Base-by-base conservation (phyloP, 2,888 invertebrate genomes). In the Argynnis bischoffii region DNA sequence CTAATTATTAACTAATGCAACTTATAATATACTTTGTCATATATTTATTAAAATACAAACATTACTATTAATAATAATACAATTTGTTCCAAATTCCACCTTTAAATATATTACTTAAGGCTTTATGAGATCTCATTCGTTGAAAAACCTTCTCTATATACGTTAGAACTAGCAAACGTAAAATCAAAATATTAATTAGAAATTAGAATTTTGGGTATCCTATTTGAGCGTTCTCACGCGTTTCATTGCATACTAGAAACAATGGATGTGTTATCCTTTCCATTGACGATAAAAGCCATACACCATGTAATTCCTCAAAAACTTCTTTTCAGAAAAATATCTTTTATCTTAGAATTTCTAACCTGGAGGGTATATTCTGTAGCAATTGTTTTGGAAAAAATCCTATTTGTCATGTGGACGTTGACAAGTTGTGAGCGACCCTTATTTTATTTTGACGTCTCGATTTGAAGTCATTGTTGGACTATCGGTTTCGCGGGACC, bases 391-490 rank as follows among this genome's bases (percentile, higher is more conserved):
- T 70, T 64, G 55, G 64, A 55, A 67, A 65, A 41, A 67, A 57
- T 70, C 69, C 63, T 84, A 82, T 81, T 81, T 85, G 83, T 86
- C 82, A 77, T 81, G 82, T 84, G 91, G 91, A 91, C 91, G 91
- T 86, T 74, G 83, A 85, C 81, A 81, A 80, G 79, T 79, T 78
- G 76, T 90, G 89, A 88, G 89, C 88, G 84, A 83, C 70, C 74
- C 67, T 73, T 72, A 70, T 72, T 71, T 67, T 69, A 55, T 67
- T 69, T 66, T 48, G 54, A 64, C 50, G 55, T 64, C n/a, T 63
- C 57, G 64, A 55, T 61, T 56, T 48, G 53, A 26, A 59, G 64
- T 76, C 73, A 76, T 31, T 73, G 72, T 14, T 70, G 63, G 16
- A 76, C 72, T 41, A 67, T 66, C 35, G 76, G 76, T 64, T 77